Base-by-base conservation (phyloP, 1,140 invertebrate species). In the Cherax destructor region DNA sequence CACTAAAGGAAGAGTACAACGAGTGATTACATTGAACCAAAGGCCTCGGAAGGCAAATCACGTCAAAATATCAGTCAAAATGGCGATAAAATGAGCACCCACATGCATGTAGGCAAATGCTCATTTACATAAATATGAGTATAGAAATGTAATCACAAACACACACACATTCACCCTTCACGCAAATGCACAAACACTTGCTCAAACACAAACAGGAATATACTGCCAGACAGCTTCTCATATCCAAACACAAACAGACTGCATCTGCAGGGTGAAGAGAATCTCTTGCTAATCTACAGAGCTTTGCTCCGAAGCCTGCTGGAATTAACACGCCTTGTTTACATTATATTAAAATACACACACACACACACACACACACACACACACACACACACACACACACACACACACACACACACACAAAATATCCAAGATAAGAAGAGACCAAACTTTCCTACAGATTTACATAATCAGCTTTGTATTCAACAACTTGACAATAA, bases 341-440 rank as follows among this genome's bases (percentile, higher is more conserved):
- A 65, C 61, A 65, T 18, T 65, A 21, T 65, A 65, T 65, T 65
- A 65, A 65, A 65, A 52, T 47, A 52, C 47, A 52, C 16, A 52
- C 78, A 52, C 77, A 79, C 77, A 79, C 77, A 79, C 77, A 79
- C 77, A 79, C 77, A 79, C 77, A 79, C 77, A 79, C 77, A 79
- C 77, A 78, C 76, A 78, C 76, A 78, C 76, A 78, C 76, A 78
- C 76, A 78, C 76, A 78, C 76, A 78, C 76, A 78, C 76, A 30
- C 76, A 78, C 76, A 79, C 77, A 47, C 77, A 79, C 24, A 47
- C 41, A 47, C 24, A 47, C 77, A 56, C 52, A 56, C 52, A 56
- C 52, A 13, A 9, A 56, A 9, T 56, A 56, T 56, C 10, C 61
- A 65, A 65, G 61, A 65, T 65, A 21, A 65, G 61, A 65, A 65